phyloP scores from a whole-genome alignment of 1,140 invertebrate genomes.

The Glossosoma conforme region DNA sequence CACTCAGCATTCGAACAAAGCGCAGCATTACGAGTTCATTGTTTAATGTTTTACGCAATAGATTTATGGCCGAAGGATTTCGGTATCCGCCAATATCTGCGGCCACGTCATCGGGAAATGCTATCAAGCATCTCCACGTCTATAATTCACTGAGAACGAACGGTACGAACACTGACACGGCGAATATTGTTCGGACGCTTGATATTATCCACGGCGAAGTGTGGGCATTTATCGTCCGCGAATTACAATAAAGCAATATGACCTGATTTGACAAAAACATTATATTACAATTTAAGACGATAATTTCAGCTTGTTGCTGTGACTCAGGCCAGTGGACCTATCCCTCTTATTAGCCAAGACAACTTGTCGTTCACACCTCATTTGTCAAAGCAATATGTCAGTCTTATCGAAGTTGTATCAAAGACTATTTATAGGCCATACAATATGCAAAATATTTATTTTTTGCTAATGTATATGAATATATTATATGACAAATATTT shows the following conservation, averaged over 20 bases:
- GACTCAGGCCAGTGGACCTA: slow-evolving; percentile 22
- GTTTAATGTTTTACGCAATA: not conserved
- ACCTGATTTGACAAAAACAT: slow-evolving; percentile 24
- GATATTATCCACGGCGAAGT: slow-evolving; percentile 5
- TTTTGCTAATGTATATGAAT: too few relatives aligned
- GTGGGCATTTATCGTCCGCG: slow-evolving; percentile 27
- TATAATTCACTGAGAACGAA: slow-evolving; percentile 1
- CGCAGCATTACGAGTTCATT: not conserved
- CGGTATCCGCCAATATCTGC: not conserved
- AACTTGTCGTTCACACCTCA: slow-evolving; percentile 25
- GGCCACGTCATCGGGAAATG: slow-evolving; percentile 13
- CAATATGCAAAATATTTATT: too few relatives aligned
- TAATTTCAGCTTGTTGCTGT: slow-evolving; percentile 13
- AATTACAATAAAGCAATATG: slow-evolving; percentile 29
- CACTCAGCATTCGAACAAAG: too few relatives aligned
- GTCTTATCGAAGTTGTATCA: too few relatives aligned
- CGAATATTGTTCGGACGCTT: not conserved
- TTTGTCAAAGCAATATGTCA: slow-evolving; percentile 17
- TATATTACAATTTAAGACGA: slow-evolving; percentile 23
- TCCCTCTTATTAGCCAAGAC: slow-evolving; percentile 13
- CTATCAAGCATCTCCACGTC: slow-evolving; percentile 19
- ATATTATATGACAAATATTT: too few relatives aligned
- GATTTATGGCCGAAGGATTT: slow-evolving; percentile 8
- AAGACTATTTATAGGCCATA: too few relatives aligned
- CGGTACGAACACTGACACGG: not conserved